phyloP scores from a whole-genome alignment of 2,888 invertebrate species.

The Hydraecia micacea region DNA sequence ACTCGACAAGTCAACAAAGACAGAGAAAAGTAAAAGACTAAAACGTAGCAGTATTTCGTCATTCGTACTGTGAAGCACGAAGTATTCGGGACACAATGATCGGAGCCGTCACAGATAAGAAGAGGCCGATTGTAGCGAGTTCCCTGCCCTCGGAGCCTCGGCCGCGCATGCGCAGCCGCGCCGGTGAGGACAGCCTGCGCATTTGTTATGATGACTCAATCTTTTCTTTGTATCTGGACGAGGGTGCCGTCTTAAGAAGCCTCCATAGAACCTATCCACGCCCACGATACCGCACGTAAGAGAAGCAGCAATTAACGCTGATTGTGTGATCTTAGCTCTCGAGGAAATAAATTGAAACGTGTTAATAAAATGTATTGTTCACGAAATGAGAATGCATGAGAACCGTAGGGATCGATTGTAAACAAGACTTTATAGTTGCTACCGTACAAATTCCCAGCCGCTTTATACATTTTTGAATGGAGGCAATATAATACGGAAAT shows the following conservation, averaged over 20 bases:
- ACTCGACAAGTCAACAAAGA: conserved; percentile 88
- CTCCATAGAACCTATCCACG: conserved; percentile 76
- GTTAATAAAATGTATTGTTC: conserved; percentile 88
- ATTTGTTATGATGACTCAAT: conserved; percentile 90
- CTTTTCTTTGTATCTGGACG: conserved; percentile 84
- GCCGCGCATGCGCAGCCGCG: conserved; percentile 34
- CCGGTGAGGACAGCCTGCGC: conserved; percentile 79
- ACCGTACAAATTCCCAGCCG: conserved; percentile 74
- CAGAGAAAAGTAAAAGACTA: conserved; percentile 84
- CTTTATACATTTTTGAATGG: conserved; percentile 76
- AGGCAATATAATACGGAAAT: conserved; percentile 76
- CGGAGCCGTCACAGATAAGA: conserved; percentile 88
- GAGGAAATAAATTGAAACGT: conserved; percentile 84
- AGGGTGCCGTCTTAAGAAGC: conserved; percentile 77
- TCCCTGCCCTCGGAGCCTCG: conserved; percentile 76
- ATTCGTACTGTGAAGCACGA: conserved; percentile 83
- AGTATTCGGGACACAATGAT: conserved; percentile 87
- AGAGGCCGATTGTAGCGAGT: conserved; percentile 85
- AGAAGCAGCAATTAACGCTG: conserved; percentile 88
- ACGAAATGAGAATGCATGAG: conserved; percentile 83
- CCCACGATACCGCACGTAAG: conserved; percentile 81
- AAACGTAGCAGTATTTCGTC: conserved; percentile 84
- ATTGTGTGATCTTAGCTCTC: conserved; percentile 81
- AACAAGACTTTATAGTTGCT: conserved; percentile 77
- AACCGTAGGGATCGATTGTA: conserved; percentile 80